Evolutionary conservation across 2,888 invertebrate species (phyloP).

Genomic region (Hydroisotoma schaefferi): DNA sequence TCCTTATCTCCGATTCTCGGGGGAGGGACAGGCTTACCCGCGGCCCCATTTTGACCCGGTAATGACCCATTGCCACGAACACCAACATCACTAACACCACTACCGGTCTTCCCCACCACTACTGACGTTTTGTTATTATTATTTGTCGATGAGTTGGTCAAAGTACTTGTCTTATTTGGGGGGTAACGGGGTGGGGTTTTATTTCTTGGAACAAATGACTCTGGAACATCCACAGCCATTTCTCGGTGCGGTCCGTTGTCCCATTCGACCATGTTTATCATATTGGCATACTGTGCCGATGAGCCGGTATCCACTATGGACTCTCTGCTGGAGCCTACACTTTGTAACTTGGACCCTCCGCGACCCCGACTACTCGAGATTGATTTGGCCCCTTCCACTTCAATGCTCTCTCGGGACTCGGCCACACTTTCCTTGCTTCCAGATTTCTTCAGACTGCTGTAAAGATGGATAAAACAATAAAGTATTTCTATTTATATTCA

Average conservation of each 20-base stretch:
- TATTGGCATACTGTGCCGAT: slow-evolving; percentile 54
- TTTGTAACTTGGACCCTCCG: slow-evolving; percentile 58
- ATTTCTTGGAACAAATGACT: slow-evolving; percentile 82
- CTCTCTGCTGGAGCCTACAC: slow-evolving; percentile 44
- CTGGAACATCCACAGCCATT: slow-evolving; percentile 98
- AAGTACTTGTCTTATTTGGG: slow-evolving; percentile 54
- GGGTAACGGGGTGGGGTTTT: slow-evolving; percentile 89
- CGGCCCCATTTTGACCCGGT: slow-evolving; percentile 49
- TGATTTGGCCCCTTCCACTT: slow-evolving; percentile 65
- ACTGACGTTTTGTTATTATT: slow-evolving; percentile 40
- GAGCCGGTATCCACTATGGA: slow-evolving; percentile 54
- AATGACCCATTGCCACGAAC: slow-evolving; percentile 53
- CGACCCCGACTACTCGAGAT: slow-evolving; percentile 79
- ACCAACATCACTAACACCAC: slow-evolving; percentile 52
- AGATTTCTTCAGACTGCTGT: slow-evolving; percentile 27
- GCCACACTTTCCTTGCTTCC: slow-evolving; percentile 37
- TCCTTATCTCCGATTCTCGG: slow-evolving; percentile 66
- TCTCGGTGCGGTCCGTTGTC: slow-evolving; percentile 81
- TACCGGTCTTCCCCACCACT: slow-evolving; percentile 15
- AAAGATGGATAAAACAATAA: slow-evolving; percentile 5
- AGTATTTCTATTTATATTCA: slow-evolving; percentile 3
- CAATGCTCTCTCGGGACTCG: slow-evolving; percentile 42
- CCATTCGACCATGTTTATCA: slow-evolving; percentile 57
- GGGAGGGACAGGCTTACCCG: slow-evolving; percentile 58
- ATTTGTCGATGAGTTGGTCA: slow-evolving; percentile 37